phyloP scores from a whole-genome alignment of 2,113 vertebrate species.

The human region GRCh38 chr11:66416001-66416500 shows the following conservation, averaged over 20 bases:
- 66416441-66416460: conserved; percentile 29
- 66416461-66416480: conserved; percentile 37
- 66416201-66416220: background rate
- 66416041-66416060: no score
- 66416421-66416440: conserved; percentile 38
- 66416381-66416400: conserved; percentile 10
- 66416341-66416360: conserved; percentile 50
- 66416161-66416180: background rate
- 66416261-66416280: background rate
- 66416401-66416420: conserved; percentile 57
- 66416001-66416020: no score
- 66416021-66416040: no score
- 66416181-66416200: background rate
- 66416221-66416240: background rate
- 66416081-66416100: no score
- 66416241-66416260: background rate
- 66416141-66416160: background rate
- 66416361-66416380: background rate
- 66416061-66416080: no score
- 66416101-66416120: background rate
- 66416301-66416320: conserved; percentile 36
- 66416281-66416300: background rate
- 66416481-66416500: background rate
- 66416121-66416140: background rate
- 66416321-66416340: background rate